Base-by-base conservation (phyloP, 2,113 vertebrate genomes). In the Himantopus leucocephalus region DNA sequence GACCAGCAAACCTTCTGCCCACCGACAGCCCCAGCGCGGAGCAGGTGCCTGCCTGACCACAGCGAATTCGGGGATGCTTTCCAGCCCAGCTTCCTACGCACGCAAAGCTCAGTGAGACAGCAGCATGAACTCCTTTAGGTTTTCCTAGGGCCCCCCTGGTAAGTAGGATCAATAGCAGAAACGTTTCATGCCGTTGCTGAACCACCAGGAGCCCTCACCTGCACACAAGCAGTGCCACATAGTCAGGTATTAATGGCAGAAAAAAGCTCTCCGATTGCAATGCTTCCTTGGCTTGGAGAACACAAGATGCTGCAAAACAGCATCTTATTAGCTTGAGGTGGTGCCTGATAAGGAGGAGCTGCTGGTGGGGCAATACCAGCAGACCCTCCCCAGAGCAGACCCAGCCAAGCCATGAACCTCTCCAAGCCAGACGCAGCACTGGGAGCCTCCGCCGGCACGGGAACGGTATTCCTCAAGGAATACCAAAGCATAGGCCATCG, bases 391-490 rank as follows among this genome's bases (percentile, higher is more conserved):
- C 30, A 37, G 17, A 27, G 34, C 22, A 23, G 30, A 64, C 26
- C n/a, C 72, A 78, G 52, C 27, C 34, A 50, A 58, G 45, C 37
- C 2, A 0, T 59, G 18, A 60, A 91, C n/a, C 41, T 55, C 35
- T 72, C 39, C 53, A 73, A 82, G 34, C 14, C 59, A 47, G 30
- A 35, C 17, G 73, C 39, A 73, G 77, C 19, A 58, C 50, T 2
- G 0, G 85, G 26, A 92, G 70, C 45, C 56, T 68, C n/a, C 29
- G 9, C 41, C 4, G 1, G 16, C 39, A 48, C 0, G 0, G 39
- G 43, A 71, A 55, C 1, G 1, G 48, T 24, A 50, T 50, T 50
- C 48, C 22, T 23, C 48, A 50, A 50, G 48, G 48, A 50, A 50
- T 50, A 50, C 48, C 48, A 12, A 50, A 50, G 48, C 48, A 50